Conservation (phyloP, 2,888 invertebrate genomes). For the Trissoscelio sp. region DNA sequence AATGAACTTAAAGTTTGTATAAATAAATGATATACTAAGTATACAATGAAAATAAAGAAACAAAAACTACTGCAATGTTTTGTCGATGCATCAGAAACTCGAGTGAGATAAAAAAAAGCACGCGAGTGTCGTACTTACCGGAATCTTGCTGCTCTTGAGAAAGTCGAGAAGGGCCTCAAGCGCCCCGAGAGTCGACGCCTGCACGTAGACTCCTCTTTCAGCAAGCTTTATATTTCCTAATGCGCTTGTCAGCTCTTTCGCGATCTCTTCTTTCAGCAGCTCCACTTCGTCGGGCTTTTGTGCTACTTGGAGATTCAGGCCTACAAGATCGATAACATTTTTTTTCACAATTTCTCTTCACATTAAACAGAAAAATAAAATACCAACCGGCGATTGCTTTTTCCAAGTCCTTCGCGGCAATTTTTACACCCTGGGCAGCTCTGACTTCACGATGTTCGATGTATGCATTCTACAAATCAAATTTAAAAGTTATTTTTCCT, state of each 20-base stretch:
- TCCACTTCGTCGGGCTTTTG: constrained; percentile 97
- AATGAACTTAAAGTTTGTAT: too few relatives aligned
- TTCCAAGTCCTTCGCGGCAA: constrained; percentile 98
- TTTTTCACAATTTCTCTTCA: neutral
- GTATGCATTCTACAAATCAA: constrained; percentile 89
- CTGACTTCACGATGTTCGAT: constrained; percentile 96
- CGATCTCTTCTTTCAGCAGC: constrained; percentile 92
- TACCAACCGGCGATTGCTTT: constrained; percentile 93
- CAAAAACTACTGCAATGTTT: constrained; percentile 19
- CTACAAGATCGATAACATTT: constrained; percentile 79
- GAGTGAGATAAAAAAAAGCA: too few relatives aligned
- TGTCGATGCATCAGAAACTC: constrained; percentile 43
- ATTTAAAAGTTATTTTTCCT: too few relatives aligned
- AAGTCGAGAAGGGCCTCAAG: constrained; percentile 98
- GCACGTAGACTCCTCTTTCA: constrained; percentile 98
- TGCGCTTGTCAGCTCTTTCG: constrained; percentile 93
- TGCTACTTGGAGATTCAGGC: constrained; percentile 96
- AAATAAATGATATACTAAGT: too few relatives aligned
- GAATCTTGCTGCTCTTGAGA: constrained; percentile 95
- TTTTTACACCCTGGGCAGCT: constrained; percentile 99
- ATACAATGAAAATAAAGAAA: too few relatives aligned
- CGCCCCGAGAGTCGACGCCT: constrained; percentile 99
- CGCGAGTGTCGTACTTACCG: constrained; percentile 91
- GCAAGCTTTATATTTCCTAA: constrained; percentile 95
- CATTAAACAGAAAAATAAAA: neutral